Evolutionary conservation across 2,797 vertebrate species (phyloP).

Genomic region (Hirundo rustica): DNA sequence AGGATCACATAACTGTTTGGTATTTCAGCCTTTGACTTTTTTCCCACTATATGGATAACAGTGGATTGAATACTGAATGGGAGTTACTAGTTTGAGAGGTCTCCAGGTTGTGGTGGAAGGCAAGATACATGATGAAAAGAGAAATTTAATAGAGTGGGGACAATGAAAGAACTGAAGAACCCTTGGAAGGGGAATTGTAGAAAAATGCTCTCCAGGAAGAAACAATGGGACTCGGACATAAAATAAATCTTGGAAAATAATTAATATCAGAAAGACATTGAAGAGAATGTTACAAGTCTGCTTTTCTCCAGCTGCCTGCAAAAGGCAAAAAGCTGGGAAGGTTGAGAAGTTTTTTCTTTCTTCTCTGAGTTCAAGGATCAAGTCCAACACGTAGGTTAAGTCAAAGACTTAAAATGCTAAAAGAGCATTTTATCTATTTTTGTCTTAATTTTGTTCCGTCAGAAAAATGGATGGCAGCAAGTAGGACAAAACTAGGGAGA

Average conservation of each 20-base stretch:
- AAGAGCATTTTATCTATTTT: not conserved
- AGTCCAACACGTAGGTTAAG: not conserved
- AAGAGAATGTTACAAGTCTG: not conserved
- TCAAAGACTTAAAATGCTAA: not conserved
- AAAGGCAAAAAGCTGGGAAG: not conserved
- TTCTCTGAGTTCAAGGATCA: not conserved
- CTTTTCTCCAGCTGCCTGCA: not conserved
- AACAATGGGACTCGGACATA: not conserved
- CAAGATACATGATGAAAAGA: not conserved
- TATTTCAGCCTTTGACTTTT: not conserved
- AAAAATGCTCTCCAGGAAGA: not conserved
- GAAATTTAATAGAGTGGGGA: not conserved
- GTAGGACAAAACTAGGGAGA: not conserved
- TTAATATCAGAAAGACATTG: not conserved
- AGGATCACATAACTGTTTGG: not conserved
- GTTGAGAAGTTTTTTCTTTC: not conserved
- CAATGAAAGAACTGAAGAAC: not conserved
- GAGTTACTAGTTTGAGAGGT: not conserved
- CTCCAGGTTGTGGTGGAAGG: not conserved
- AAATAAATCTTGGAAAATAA: not conserved
- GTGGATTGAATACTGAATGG: not conserved
- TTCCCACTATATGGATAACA: not conserved
- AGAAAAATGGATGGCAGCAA: not conserved
- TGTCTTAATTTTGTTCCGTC: not conserved
- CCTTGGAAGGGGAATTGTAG: not conserved